Evolutionary conservation across 2,797 vertebrate genomes (phyloP).

Genomic region (Gymnoscopelus braueri): DNA sequence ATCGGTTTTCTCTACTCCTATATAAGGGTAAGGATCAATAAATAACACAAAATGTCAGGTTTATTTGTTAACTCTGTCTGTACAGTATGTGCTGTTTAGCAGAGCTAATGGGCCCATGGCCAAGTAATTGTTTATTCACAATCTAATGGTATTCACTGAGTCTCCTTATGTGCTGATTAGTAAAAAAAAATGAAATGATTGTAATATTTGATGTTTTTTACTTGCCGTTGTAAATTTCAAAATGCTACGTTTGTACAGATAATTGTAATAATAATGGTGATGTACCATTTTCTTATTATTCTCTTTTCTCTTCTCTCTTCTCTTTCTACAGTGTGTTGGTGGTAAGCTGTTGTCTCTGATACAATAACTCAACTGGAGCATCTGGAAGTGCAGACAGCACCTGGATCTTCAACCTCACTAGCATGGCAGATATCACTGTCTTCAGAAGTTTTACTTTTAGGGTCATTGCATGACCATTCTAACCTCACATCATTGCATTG

Average conservation of each 20-base stretch:
- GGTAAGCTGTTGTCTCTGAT: background rate
- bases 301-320: background rate
- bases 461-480: too few relatives aligned
- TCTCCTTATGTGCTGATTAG: too few relatives aligned
- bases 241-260: background rate
- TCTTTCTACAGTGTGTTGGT: background rate
- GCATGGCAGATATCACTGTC: too few relatives aligned
- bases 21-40: conserved; percentile 19
- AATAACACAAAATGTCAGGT: background rate
- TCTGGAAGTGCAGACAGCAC: background rate
- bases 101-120: too few relatives aligned
- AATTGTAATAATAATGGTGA: background rate
- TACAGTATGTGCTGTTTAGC: too few relatives aligned
- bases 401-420: too few relatives aligned
- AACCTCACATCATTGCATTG: too few relatives aligned
- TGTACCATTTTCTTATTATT: background rate
- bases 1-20: conserved; percentile 8
- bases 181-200: too few relatives aligned
- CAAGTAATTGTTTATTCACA: too few relatives aligned
- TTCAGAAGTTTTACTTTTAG: too few relatives aligned
- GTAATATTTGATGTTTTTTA: too few relatives aligned
- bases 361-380: background rate
- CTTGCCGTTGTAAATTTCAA: background rate
- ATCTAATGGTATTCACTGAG: too few relatives aligned
- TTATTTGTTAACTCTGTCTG: background rate